A percentile compares a stretch with the other conserved stretches of the same genome.
Conservation (phyloP, 2,113 vertebrate genomes). For the Triplophysa siluroides region DNA sequence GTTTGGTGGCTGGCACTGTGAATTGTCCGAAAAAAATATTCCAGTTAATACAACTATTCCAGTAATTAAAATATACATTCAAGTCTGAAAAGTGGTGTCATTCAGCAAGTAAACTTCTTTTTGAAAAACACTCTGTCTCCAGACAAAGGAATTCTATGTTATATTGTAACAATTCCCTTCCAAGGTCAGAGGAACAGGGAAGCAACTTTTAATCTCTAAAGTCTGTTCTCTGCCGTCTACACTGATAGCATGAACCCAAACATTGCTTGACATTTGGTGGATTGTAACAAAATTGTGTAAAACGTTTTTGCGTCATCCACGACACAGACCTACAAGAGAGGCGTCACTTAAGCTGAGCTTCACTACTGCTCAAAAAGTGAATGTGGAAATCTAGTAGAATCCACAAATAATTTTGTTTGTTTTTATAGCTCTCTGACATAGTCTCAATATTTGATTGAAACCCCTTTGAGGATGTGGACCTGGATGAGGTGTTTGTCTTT, state of each 20-base stretch:
- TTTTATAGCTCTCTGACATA: neutral
- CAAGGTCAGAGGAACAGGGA: constrained; percentile 41
- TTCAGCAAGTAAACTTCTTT: too few relatives aligned
- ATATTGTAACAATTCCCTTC: constrained; percentile 20
- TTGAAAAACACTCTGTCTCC: too few relatives aligned
- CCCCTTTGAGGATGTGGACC: neutral
- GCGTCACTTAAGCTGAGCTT: neutral
- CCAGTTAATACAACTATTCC: neutral
- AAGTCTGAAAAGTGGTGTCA: too few relatives aligned
- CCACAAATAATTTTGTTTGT: neutral
- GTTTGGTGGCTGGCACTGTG: neutral
- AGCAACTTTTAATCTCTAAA: constrained; percentile 15
- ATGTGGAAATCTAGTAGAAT: neutral
- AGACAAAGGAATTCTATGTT: too few relatives aligned
- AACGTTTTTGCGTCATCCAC: neutral
- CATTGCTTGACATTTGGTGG: neutral
- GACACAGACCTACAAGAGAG: neutral
- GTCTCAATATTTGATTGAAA: neutral
- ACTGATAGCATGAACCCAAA: constrained; percentile 46
- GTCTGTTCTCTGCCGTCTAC: constrained; percentile 7
- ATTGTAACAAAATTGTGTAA: neutral
- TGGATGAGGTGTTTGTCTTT: constrained; percentile 13
- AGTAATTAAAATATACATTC: too few relatives aligned
- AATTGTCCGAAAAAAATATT: too few relatives aligned
- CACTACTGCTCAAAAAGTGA: neutral